Percentiles rank a stretch among this genome's conserved stretches.
Evolutionary conservation across 2,113 vertebrate genomes (phyloP).

Genomic region (Paradisaea rubra): DNA sequence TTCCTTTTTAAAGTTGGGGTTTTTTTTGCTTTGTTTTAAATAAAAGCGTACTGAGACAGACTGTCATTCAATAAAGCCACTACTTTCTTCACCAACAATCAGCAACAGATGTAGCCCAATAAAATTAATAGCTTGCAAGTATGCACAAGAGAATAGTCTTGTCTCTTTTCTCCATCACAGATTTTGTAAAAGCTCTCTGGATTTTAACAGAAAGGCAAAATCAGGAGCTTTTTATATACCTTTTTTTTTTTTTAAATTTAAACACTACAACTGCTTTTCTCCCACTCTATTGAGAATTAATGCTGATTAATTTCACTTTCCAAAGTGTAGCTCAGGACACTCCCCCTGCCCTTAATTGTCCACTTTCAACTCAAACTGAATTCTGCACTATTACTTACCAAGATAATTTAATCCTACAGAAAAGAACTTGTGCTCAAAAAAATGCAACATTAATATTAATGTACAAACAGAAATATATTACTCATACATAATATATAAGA

Average conservation of each 20-base stretch:
- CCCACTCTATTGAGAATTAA: background rate
- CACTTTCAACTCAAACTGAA: constrained; percentile 3
- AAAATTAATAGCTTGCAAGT: constrained; percentile 64
- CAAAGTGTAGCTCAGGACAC: background rate
- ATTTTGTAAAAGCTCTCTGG: constrained; percentile 54
- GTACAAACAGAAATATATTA: constrained; percentile 56
- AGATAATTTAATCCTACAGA: constrained; percentile 31
- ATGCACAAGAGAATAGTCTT: constrained; percentile 55
- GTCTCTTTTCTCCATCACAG: constrained; percentile 50
- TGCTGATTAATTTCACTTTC: background rate
- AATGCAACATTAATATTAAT: constrained; percentile 49
- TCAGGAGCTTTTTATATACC: background rate
- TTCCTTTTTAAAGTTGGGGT: background rate
- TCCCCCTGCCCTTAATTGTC: background rate
- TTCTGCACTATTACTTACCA: background rate
- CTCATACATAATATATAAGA: constrained; percentile 64
- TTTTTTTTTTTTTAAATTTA: background rate
- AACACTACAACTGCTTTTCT: background rate
- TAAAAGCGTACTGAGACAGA: constrained; percentile 28
- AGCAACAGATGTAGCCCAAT: constrained; percentile 64
- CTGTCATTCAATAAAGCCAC: constrained; percentile 38
- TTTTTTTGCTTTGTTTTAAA: background rate
- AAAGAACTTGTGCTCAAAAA: constrained; percentile 29
- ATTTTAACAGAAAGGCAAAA: constrained; percentile 47
- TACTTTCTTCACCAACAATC: constrained; percentile 59